phyloP scores from a whole-genome alignment of 1,140 invertebrate species.

The Macrobrachium rosenbergii region DNA sequence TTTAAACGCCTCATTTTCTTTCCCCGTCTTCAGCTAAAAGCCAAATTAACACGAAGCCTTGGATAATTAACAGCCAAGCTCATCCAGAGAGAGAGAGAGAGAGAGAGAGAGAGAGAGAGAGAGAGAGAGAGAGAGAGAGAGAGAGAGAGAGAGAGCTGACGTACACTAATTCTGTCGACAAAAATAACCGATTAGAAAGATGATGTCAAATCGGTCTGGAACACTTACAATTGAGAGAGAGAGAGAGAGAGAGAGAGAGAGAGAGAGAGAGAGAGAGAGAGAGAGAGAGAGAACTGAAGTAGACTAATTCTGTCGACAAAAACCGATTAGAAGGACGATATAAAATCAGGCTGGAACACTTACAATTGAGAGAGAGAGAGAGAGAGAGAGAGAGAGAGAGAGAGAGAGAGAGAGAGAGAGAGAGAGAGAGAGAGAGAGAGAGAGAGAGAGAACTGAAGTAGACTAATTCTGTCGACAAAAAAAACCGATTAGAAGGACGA shows the following conservation, averaged over 20 bases:
- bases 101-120: constrained; percentile 26
- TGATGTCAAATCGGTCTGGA: too few species aligned
- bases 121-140: constrained; percentile 25
- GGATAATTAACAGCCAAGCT: background rate
- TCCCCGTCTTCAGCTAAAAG: background rate
- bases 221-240: background rate
- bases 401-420: background rate
- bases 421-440: background rate
- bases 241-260: constrained; percentile 10
- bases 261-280: background rate
- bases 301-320: too few species aligned
- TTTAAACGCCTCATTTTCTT: too few species aligned
- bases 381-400: constrained; percentile 4
- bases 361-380: background rate
- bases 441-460: background rate
- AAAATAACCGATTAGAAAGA: too few species aligned
- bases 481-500: too few species aligned
- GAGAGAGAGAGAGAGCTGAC: background rate
- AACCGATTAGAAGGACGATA: too few species aligned
- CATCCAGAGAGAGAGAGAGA: too few species aligned
- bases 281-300: background rate
- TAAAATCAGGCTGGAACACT: too few species aligned
- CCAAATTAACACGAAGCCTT: background rate
- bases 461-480: too few species aligned
- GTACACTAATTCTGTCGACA: too few species aligned